Evolutionary conservation across 2,888 invertebrate species (phyloP).

Genomic region (Linnaemya tessellans): DNA sequence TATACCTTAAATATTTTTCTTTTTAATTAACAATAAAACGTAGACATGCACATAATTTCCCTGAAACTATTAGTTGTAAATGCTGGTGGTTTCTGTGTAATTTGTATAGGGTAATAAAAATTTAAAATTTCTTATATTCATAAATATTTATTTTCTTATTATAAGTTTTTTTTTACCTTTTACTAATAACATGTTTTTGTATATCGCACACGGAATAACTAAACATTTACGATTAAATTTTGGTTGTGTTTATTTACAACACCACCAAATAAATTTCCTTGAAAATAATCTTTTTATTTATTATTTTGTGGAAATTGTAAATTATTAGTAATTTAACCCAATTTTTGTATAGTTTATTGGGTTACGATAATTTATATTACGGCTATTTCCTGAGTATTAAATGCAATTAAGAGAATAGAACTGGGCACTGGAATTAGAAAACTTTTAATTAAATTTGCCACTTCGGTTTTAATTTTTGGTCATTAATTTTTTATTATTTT

Average conservation of each 20-base stretch:
- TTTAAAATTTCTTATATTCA: slow-evolving; percentile 31
- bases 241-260: slow-evolving; percentile 2
- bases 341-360: neutral
- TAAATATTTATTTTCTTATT: slow-evolving; percentile 51
- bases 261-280: slow-evolving; percentile 2
- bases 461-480: too few relatives aligned
- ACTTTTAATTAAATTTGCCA: too few relatives aligned
- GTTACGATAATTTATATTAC: slow-evolving; percentile 15
- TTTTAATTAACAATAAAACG: neutral
- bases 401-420: neutral
- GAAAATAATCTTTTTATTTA: slow-evolving; percentile 25
- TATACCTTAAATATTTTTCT: slow-evolving; percentile 31
- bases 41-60: slow-evolving; percentile 44
- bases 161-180: slow-evolving; percentile 1
- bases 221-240: slow-evolving; percentile 22
- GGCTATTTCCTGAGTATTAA: slow-evolving; percentile 22
- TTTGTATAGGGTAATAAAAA: slow-evolving; percentile 56
- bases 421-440: too few relatives aligned
- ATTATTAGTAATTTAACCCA: slow-evolving; percentile 33
- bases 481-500: too few relatives aligned
- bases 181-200: slow-evolving; percentile 31
- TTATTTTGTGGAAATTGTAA: slow-evolving; percentile 56
- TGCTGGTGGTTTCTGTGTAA: slow-evolving; percentile 50
- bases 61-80: slow-evolving; percentile 54
- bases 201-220: slow-evolving; percentile 18